Evolutionary conservation across 2,888 invertebrate genomes (phyloP), one percentile per base, ranked within the genome.

Genomic region (Candidula unifasciata): DNA sequence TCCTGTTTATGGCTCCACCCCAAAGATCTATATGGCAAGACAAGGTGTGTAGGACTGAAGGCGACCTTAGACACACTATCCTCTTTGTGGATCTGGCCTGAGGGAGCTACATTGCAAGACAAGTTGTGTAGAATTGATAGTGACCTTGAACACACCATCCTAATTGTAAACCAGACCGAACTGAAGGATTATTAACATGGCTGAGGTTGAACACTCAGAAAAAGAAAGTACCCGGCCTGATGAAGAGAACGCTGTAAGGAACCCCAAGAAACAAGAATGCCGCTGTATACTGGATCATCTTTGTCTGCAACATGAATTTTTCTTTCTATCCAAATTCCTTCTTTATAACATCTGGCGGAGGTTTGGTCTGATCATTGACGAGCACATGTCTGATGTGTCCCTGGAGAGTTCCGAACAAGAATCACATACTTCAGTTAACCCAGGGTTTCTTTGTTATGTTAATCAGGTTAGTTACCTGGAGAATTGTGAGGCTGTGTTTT

Each of bases 321-420:
- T 27, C 6, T 6, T 5, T 27, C 52, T 82, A 0, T 8, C 5
- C 27, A 52, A 60, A n/a, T 52, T 82, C 18, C 33, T 82, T 16
- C n/a, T 21, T 35, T 30, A 21, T 3, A n/a, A 44, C 54, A 44
- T 82, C 8, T 82, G 82, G 82, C 33, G 30, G 24, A 33, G 82
- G 21, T 82, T 82, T 76, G 76, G 66, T 44, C 66, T 82, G 18
- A 10, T 6, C 8, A 10, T 35, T n/a, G 68, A 82, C 57, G 64
- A 64, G 13, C 18, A 64, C 27, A 24, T 16, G 44, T 44, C 13
- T 8, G 44, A 18, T 0, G 2, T 27, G n/a, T 16, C 44, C 44
- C 24, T n/a, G 37, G 24, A 71, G 21, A 24, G 10, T 71, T 24
- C 18, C 6, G 69, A 16, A 3, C 37, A 71, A 52, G 52, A 73